Percentiles rank a stretch among this genome's conserved stretches.
Conservation (phyloP, 2,888 invertebrate species). For the Abscondita cerata region DNA sequence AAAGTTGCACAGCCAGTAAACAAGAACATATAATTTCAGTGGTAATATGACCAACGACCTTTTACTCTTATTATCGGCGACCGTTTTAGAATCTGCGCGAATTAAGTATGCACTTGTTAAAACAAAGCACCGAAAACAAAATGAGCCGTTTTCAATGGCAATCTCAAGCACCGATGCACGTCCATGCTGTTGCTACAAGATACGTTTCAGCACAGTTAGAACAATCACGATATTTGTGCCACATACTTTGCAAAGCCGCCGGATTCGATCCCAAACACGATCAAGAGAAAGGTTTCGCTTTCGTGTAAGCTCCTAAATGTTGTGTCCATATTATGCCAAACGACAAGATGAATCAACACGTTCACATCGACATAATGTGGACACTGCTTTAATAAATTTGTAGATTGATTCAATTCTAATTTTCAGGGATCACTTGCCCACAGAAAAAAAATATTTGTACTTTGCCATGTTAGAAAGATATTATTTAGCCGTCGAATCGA, state of each 20-base stretch:
- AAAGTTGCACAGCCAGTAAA: slow-evolving; percentile 86
- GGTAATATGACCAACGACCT: slow-evolving; percentile 63
- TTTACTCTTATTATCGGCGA: too few species aligned
- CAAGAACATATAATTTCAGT: slow-evolving; percentile 89
- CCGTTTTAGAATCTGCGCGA: slow-evolving; percentile 77
- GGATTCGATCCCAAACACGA: slow-evolving; percentile 72
- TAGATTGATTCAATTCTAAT: slow-evolving; percentile 11
- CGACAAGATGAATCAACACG: too few species aligned
- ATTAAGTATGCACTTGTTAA: slow-evolving; percentile 81
- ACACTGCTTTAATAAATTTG: background rate
- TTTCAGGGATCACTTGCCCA: slow-evolving; percentile 76
- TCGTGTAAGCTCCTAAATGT: slow-evolving; percentile 76
- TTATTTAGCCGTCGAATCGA: slow-evolving; percentile 77
- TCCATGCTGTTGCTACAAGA: slow-evolving; percentile 82
- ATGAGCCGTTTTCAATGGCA: slow-evolving; percentile 60
- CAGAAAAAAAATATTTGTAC: slow-evolving; percentile 72
- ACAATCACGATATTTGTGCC: slow-evolving; percentile 78
- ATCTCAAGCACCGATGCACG: slow-evolving; percentile 71
- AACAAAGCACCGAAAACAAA: slow-evolving; percentile 64
- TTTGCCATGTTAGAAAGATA: slow-evolving; percentile 84
- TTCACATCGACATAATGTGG: too few species aligned
- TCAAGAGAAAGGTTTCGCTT: slow-evolving; percentile 77
- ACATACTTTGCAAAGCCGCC: slow-evolving; percentile 73
- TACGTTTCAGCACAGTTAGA: slow-evolving; percentile 85
- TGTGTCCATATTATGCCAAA: background rate